A percentile compares a stretch with the other conserved stretches of the same genome.
Evolutionary conservation across 2,113 vertebrate species (phyloP).

Genomic region (Craseonycteris thonglongyai): DNA sequence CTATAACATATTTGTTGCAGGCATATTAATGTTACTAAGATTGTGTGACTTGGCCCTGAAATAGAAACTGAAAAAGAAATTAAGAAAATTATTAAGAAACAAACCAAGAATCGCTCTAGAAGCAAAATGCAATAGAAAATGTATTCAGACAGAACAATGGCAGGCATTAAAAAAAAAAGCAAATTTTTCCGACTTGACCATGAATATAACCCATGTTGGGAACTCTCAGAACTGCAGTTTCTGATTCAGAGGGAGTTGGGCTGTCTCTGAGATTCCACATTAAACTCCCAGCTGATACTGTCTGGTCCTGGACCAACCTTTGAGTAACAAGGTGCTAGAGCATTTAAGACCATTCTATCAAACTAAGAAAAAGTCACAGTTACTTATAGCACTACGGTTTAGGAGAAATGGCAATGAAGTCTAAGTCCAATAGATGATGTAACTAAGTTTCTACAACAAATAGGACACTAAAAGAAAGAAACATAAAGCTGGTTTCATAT

Average conservation of each 20-base stretch:
- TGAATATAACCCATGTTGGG: too few species aligned
- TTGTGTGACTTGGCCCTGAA: neutral
- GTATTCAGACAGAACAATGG: neutral
- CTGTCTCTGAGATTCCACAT: neutral
- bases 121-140: neutral
- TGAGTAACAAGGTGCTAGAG: neutral
- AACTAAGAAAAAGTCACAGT: neutral
- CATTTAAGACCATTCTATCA: neutral
- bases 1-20: neutral
- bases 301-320: neutral
- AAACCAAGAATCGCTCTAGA: neutral
- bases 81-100: neutral
- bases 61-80: neutral
- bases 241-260: neutral
- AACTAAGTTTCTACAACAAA: neutral
- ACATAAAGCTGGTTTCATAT: neutral
- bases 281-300: rapidly evolving
- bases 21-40: neutral
- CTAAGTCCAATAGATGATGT: neutral
- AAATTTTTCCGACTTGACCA: neutral
- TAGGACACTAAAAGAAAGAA: neutral
- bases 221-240: neutral
- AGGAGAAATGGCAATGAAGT: neutral
- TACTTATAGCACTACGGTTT: neutral
- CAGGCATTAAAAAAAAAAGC: neutral